Conservation (phyloP, 1,140 invertebrate species). For the Drosophila malerkotliana region DNA sequence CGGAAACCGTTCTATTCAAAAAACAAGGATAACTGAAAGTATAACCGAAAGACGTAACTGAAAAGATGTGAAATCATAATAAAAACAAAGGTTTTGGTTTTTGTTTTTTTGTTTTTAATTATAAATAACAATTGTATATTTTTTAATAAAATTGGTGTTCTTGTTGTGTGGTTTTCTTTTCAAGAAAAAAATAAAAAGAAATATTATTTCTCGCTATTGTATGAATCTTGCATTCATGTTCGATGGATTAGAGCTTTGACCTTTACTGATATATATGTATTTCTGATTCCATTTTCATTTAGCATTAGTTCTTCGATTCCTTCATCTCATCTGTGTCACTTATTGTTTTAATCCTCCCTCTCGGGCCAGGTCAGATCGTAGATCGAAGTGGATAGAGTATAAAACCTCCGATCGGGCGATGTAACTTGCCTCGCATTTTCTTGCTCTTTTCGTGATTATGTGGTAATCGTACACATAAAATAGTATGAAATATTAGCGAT, state of each 20-base stretch:
- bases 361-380: conserved; percentile 15
- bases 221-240: conserved; percentile 40
- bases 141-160: conserved; percentile 77
- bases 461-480: conserved; percentile 52
- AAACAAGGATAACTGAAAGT: conserved; percentile 16
- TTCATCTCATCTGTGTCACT: conserved; percentile 15
- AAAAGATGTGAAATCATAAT: conserved; percentile 56
- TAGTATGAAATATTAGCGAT: conserved; percentile 69
- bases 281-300: conserved; percentile 1
- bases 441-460: conserved; percentile 58
- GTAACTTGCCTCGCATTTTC: conserved; percentile 22
- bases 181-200: conserved; percentile 47
- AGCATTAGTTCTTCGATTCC: conserved; percentile 6
- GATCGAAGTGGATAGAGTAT: conserved; percentile 8
- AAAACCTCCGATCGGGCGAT: background rate
- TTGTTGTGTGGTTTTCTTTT: conserved; percentile 58
- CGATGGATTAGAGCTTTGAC: conserved; percentile 40
- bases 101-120: conserved; percentile 75
- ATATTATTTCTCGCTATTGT: conserved; percentile 45
- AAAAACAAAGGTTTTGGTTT: conserved; percentile 71
- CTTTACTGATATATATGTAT: conserved; percentile 23
- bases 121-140: conserved; percentile 83
- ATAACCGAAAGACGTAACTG: conserved; percentile 24
- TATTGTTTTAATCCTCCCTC: conserved; percentile 9
- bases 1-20: conserved; percentile 44